Evolutionary conservation across 2,113 vertebrate genomes (phyloP), one percentile per base, ranked within the genome.

Genomic region (Noctilio leporinus): DNA sequence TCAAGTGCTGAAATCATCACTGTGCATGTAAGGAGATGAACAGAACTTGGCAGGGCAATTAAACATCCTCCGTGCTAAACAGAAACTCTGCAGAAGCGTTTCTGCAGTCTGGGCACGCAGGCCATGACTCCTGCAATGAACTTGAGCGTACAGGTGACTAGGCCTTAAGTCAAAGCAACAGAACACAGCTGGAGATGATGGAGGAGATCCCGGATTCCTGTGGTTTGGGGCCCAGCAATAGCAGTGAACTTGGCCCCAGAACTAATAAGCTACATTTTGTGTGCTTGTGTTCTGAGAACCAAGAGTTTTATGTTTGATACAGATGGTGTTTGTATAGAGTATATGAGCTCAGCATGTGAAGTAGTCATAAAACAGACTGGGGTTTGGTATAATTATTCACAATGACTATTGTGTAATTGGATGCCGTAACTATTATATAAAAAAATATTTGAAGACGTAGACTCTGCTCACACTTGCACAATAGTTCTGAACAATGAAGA

Each of bases 271-370:
- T 69, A 28, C 53, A n/a, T 96, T 98, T 84, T 86, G 33, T 65
- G 1, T 53, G 72, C 87, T 86, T 93, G 33, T 96, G 92, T 95
- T 97, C 92, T 81, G 89, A 86, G 65, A 97, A 86, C 91, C 89
- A 93, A 91, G 95, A 59, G 15, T 93, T 97, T 98, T 95, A 59
- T 89, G 15, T 96, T 97, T 87, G 94, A 95, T 97, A 72, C 98
- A 98, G 98, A 98, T 98, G 97, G 97, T 98, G 98, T 98, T 98
- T 98, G 94, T 97, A 65, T 53, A 97, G 95, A 82, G 90, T 96
- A 86, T 89, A 89, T 20, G 97, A 98, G 95, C 97, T 97, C 96
- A 94, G 91, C 78, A 22, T 96, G 96, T 92, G 93, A 97, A 97
- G 93, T 86, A 95, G 91, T 95, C 92, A 82, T 98, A 94, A 97